Percentiles rank a stretch among this genome's conserved stretches.
Evolutionary conservation across 1,140 invertebrate species (phyloP).

Genomic region (Heterodera carotae): DNA sequence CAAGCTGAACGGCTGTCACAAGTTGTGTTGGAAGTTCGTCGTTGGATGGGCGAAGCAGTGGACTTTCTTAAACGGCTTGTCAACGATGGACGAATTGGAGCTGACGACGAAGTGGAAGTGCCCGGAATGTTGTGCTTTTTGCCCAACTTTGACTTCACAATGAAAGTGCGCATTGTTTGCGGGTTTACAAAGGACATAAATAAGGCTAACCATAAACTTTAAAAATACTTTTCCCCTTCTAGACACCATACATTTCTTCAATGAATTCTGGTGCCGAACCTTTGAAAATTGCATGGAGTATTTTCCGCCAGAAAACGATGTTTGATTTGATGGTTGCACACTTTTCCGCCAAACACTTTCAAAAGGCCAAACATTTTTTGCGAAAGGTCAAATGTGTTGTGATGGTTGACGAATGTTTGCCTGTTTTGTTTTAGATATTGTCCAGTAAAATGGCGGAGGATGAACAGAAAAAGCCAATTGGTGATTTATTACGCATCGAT

Average conservation of each 20-base stretch:
- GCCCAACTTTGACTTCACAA: constrained; percentile 4
- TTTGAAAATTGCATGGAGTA: neutral
- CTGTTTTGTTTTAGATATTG: neutral
- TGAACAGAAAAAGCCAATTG: neutral
- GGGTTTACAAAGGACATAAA: too few relatives aligned
- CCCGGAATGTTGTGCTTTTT: constrained; percentile 35
- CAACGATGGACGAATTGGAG: neutral
- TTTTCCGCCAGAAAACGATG: constrained; percentile 27
- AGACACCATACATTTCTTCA: constrained; percentile 3
- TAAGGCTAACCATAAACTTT: too few relatives aligned
- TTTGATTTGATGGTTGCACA: constrained; percentile 33
- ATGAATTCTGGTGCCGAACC: constrained; percentile 15
- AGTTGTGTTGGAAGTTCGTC: constrained; percentile 17
- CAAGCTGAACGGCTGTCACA: constrained; percentile 30
- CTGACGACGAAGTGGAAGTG: constrained; percentile 15
- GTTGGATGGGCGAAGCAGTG: constrained; percentile 22
- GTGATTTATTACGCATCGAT: constrained; percentile 11
- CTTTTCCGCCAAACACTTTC: constrained; percentile 39
- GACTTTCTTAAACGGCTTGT: constrained; percentile 23
- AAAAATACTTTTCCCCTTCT: constrained; percentile 5
- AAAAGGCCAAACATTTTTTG: constrained; percentile 33
- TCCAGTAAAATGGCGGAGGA: neutral
- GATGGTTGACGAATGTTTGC: neutral
- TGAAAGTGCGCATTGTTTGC: neutral
- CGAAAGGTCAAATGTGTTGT: neutral